Evolutionary conservation across 2,888 invertebrate genomes (phyloP).

Genomic region (Thera britannica): DNA sequence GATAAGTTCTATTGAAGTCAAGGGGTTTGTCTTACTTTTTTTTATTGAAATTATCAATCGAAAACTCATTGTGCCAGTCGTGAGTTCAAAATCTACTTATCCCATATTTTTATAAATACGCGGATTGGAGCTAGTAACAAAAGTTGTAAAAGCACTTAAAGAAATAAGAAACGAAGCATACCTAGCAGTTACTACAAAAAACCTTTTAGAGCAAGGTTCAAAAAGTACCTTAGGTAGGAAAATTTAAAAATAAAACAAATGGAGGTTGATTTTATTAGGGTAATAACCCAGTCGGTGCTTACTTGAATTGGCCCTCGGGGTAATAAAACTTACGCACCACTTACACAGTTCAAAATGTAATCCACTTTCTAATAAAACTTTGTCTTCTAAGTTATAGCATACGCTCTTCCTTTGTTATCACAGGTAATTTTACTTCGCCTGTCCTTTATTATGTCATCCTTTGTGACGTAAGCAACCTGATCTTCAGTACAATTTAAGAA

Average conservation of each 20-base stretch:
- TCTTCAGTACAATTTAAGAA: too few relatives aligned
- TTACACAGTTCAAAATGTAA: constrained; percentile 40
- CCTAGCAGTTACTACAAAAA: constrained; percentile 14
- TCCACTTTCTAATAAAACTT: constrained; percentile 44
- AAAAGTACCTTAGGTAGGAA: constrained; percentile 28
- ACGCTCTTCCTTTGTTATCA: constrained; percentile 19
- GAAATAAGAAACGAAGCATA: constrained; percentile 10
- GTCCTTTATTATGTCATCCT: too few relatives aligned
- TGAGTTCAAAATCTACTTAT: too few relatives aligned
- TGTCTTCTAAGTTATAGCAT: constrained; percentile 37
- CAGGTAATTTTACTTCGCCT: constrained; percentile 15
- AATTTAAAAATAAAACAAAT: constrained; percentile 42
- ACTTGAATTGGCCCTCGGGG: constrained; percentile 39
- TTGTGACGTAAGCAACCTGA: too few relatives aligned
- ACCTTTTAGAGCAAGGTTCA: constrained; percentile 13
- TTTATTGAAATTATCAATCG: too few relatives aligned
- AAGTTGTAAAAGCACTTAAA: constrained; percentile 7
- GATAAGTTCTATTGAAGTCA: too few relatives aligned
- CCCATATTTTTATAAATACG: neutral
- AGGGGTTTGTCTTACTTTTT: too few relatives aligned
- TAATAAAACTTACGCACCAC: constrained; percentile 44
- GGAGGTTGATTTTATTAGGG: constrained; percentile 42
- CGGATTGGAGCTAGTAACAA: neutral
- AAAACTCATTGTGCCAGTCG: too few relatives aligned
- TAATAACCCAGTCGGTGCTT: constrained; percentile 41